Evolutionary conservation across 2,888 invertebrate genomes (phyloP).

Genomic region (Morpho achilles): DNA sequence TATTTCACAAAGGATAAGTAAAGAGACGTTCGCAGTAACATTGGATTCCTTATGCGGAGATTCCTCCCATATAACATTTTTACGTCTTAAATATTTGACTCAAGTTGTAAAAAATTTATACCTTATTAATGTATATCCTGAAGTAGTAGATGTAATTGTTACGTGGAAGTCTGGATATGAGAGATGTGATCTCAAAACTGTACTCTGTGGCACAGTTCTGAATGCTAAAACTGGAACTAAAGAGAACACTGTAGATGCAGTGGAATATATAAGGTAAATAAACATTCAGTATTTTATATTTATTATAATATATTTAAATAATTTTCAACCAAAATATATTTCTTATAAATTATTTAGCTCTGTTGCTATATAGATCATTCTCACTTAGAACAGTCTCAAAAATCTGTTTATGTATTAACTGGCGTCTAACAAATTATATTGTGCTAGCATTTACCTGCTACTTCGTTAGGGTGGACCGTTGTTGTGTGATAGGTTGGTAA

Average conservation of each 20-base stretch:
- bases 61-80: conserved; percentile 43
- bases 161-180: conserved; percentile 61
- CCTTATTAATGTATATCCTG: conserved; percentile 30
- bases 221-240: conserved; percentile 77
- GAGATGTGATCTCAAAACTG: conserved; percentile 33
- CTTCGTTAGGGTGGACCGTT: too few relatives aligned
- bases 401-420: too few relatives aligned
- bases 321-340: too few relatives aligned
- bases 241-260: conserved; percentile 63
- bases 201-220: conserved; percentile 81
- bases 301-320: too few relatives aligned
- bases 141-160: conserved; percentile 37
- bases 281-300: too few relatives aligned
- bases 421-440: too few relatives aligned
- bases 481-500: too few relatives aligned
- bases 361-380: too few relatives aligned
- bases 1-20: conserved; percentile 37
- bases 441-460: too few relatives aligned
- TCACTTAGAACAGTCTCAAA: too few relatives aligned
- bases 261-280: conserved; percentile 74
- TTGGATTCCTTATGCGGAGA: conserved; percentile 46
- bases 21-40: conserved; percentile 30
- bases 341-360: too few relatives aligned
- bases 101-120: conserved; percentile 51
- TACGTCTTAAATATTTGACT: conserved; percentile 50